Evolutionary conservation across 2,888 invertebrate genomes (phyloP).

Genomic region (Spialia ferax): DNA sequence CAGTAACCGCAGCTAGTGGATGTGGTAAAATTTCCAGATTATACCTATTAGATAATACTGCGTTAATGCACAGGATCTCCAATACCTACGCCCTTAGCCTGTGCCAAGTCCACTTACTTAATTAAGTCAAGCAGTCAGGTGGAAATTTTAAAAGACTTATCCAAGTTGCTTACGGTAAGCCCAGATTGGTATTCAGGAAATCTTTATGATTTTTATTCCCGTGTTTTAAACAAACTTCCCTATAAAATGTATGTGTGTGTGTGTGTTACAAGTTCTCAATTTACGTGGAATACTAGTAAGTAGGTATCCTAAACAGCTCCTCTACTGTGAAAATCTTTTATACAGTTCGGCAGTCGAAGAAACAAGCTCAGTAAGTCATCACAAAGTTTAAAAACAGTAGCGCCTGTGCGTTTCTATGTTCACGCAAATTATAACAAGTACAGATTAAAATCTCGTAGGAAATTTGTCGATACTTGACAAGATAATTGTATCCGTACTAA

Average conservation of each 20-base stretch:
- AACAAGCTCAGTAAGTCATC: no score
- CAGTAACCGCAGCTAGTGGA: slow-evolving; percentile 23
- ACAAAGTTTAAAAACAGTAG: background rate
- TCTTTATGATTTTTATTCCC: background rate
- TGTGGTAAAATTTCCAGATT: slow-evolving; percentile 26
- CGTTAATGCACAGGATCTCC: background rate
- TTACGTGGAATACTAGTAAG: no score
- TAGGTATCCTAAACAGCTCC: no score
- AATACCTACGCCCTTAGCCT: no score
- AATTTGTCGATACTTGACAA: slow-evolving; percentile 32
- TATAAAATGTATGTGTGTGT: no score
- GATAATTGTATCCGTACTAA: slow-evolving; percentile 14
- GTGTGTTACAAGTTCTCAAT: no score
- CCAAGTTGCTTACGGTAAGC: no score
- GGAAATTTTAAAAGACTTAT: no score
- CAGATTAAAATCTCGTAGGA: slow-evolving; percentile 34
- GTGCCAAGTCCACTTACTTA: no score
- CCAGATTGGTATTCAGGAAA: background rate
- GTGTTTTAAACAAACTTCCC: no score
- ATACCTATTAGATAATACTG: slow-evolving; percentile 5
- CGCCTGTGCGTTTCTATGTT: background rate
- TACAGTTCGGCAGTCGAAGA: no score
- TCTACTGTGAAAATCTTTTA: no score
- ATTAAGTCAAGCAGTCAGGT: background rate
- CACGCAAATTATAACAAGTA: slow-evolving; percentile 24